Conservation (phyloP, 2,113 vertebrate species). For the Collichthys lucidus region DNA sequence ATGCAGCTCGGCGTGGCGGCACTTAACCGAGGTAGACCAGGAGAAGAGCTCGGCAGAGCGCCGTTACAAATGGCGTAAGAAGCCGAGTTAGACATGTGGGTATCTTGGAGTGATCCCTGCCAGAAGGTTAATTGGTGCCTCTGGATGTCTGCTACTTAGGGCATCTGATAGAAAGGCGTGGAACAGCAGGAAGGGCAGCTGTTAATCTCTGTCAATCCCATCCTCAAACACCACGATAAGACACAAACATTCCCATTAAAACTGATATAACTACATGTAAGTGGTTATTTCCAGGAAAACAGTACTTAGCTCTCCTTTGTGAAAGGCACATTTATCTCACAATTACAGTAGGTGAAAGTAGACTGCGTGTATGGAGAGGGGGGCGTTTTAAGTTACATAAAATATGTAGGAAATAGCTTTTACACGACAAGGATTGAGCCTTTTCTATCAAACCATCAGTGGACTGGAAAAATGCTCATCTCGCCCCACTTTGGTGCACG, state of each 20-base stretch:
- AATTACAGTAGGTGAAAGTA: background rate
- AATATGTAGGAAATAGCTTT: slow-evolving; percentile 49
- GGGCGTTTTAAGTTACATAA: slow-evolving; percentile 42
- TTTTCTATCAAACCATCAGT: slow-evolving; percentile 32
- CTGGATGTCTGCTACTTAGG: slow-evolving; percentile 75
- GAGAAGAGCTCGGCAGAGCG: slow-evolving; percentile 59
- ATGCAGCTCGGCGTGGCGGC: slow-evolving; percentile 62
- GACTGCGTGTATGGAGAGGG: background rate
- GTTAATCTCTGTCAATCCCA: slow-evolving; percentile 70
- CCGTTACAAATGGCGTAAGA: slow-evolving; percentile 68
- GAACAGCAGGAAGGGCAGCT: slow-evolving; percentile 70
- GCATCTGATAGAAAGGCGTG: slow-evolving; percentile 71
- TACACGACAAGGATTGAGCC: slow-evolving; percentile 4
- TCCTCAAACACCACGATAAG: slow-evolving; percentile 65
- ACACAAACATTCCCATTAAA: slow-evolving; percentile 49
- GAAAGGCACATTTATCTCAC: slow-evolving; percentile 19
- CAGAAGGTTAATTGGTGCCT: slow-evolving; percentile 82
- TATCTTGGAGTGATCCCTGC: slow-evolving; percentile 74
- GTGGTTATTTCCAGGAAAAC: slow-evolving; percentile 35
- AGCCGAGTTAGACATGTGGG: slow-evolving; percentile 63
- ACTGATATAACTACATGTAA: background rate
- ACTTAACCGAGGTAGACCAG: slow-evolving; percentile 40
- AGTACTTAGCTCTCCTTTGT: background rate
- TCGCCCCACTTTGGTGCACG: slow-evolving; percentile 53
- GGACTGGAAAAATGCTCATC: slow-evolving; percentile 53